Evolutionary conservation across 2,113 vertebrate genomes (phyloP), one percentile per base, ranked within the genome.

Genomic region (Notechis scutatus): DNA sequence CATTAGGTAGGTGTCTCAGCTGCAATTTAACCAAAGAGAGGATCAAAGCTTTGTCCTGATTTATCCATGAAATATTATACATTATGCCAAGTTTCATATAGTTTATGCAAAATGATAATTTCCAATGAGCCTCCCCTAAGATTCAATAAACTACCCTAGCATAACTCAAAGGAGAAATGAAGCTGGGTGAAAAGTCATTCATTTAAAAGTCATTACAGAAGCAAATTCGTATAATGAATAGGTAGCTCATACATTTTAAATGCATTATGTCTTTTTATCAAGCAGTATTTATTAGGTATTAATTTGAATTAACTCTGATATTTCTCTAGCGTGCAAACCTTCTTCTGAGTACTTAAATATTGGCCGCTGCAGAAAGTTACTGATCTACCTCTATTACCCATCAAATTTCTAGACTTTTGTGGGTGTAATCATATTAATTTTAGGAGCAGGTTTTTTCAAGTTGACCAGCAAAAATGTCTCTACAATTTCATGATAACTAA

Each of bases 171-270:
- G 91, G 88, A 55, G 55, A 89, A 85, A 11, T 89, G 59, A 93
- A 90, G 74, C 88, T 64, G 92, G 55, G 23, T 14, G 34, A 50
- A 0, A 88, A 5, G 47, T 0, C 92, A 24, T 93, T 5, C 21
- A 47, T 59, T 92, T 5, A 93, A 23, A 91, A 95, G 87, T 0
- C 1, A 12, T 42, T 92, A 64, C 55, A 14, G 86, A 91, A 86
- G 23, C 93, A 93, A 95, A 93, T 24, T 92, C 18, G 0, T 50
- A 81, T 74, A 93, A 92, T 34, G 91, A 50, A 50, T 55, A 0
- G 39, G 11, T 8, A n/a, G 3, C 12, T 93, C 24, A 90, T 61
- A 23, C 54, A 74, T 3, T 94, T 85, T 29, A 94, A 93, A 0
- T 0, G 2, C 21, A 14, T 8, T 7, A 91, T 0, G 0, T 9